Evolutionary conservation across 2,113 vertebrate genomes (phyloP).

Genomic region (Cinclus mexicanus): DNA sequence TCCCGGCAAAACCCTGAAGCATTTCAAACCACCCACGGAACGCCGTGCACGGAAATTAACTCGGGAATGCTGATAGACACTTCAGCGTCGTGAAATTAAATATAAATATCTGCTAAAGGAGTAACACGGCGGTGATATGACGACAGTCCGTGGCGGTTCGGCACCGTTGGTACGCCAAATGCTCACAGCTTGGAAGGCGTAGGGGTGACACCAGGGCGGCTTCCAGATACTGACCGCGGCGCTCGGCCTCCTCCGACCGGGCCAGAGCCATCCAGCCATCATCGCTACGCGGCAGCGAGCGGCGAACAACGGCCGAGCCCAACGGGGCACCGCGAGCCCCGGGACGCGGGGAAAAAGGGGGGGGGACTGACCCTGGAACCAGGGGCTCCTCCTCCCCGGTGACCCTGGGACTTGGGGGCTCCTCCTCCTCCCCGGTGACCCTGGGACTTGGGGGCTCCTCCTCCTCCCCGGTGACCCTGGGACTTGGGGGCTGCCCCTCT

Average conservation of each 20-base stretch:
- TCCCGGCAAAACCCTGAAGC: neutral
- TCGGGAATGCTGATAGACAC: neutral
- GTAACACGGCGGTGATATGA: rapidly evolving
- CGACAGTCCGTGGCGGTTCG: neutral
- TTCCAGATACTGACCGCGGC: neutral
- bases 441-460: neutral
- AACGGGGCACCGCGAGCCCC: neutral
- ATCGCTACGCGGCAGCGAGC: neutral
- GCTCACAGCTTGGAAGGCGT: too few relatives aligned
- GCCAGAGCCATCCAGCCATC: neutral
- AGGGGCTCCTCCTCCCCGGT: neutral
- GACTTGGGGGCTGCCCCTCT: neutral
- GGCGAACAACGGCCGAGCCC: neutral
- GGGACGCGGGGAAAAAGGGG: neutral
- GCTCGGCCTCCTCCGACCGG: neutral
- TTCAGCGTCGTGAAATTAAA: neutral
- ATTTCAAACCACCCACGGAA: neutral
- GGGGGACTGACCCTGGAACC: neutral
- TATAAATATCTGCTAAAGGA: neutral
- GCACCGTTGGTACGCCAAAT: rapidly evolving
- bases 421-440: neutral
- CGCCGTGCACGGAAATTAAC: neutral
- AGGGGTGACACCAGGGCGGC: too few relatives aligned
- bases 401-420: too few relatives aligned
- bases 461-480: neutral